phyloP scores from a whole-genome alignment of 2,113 vertebrate genomes.

The Lophotis ruficrista region DNA sequence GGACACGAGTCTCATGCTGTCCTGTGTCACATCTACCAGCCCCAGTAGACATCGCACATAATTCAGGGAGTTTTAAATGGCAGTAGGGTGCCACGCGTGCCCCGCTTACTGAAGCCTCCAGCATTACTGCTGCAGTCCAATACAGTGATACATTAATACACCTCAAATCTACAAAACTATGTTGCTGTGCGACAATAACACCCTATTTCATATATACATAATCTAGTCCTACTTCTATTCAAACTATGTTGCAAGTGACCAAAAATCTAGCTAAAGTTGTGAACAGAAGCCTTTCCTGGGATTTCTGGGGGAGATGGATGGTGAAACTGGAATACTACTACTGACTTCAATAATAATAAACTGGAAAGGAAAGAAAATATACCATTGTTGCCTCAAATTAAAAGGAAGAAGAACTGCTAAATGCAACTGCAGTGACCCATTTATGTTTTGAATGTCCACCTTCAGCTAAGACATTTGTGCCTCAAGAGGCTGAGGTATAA shows the following conservation, averaged over 20 bases:
- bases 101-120: background rate
- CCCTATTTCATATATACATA: background rate
- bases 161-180: background rate
- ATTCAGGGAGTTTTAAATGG: background rate
- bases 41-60: background rate
- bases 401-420: background rate
- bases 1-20: background rate
- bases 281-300: background rate
- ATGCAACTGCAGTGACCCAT: background rate
- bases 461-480: background rate
- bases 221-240: background rate
- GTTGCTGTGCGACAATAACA: background rate
- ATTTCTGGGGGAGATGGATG: background rate
- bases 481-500: background rate
- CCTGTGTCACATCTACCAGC: background rate
- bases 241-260: background rate
- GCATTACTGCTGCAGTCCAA: background rate
- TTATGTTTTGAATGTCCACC: background rate
- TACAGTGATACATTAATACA: background rate
- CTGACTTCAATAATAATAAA: background rate
- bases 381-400: background rate
- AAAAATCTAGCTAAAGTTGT: background rate
- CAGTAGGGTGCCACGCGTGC: accelerated
- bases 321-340: background rate
- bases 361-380: background rate